A percentile compares a stretch with the other conserved stretches of the same genome.
Evolutionary conservation across 2,888 invertebrate species (phyloP).

Genomic region (Polydrusus pterygomalis): DNA sequence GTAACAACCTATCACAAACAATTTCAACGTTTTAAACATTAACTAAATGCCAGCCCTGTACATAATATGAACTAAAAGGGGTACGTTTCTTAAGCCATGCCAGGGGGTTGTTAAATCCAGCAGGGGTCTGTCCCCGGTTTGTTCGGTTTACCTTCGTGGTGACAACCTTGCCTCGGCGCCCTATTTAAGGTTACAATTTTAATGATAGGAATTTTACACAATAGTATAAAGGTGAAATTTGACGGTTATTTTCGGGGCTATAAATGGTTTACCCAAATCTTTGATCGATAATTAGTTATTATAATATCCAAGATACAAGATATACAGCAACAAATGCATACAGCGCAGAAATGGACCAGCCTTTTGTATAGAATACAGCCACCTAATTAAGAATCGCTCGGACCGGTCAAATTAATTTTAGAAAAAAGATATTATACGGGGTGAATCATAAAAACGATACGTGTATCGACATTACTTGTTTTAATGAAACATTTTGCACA

Average conservation of each 20-base stretch:
- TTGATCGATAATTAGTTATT: neutral
- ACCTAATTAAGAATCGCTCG: too few relatives aligned
- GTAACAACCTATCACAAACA: too few relatives aligned
- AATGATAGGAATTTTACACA: slow-evolving; percentile 36
- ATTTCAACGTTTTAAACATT: too few relatives aligned
- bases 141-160: slow-evolving; percentile 63
- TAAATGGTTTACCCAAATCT: neutral
- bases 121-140: slow-evolving; percentile 61
- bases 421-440: too few relatives aligned
- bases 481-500: too few relatives aligned
- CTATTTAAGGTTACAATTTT: slow-evolving; percentile 48
- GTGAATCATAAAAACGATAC: too few relatives aligned
- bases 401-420: too few relatives aligned
- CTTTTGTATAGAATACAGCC: too few relatives aligned
- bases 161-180: slow-evolving; percentile 56
- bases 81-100: slow-evolving; percentile 50
- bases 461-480: too few relatives aligned
- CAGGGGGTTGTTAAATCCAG: slow-evolving; percentile 59
- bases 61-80: slow-evolving; percentile 48
- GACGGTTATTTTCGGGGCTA: slow-evolving; percentile 13
- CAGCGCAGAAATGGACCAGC: too few relatives aligned
- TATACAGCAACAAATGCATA: neutral
- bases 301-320: neutral
- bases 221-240: slow-evolving; percentile 13
- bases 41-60: slow-evolving; percentile 23